Evolutionary conservation across 2,888 invertebrate species (phyloP).

Genomic region (Psylliodes chrysocephalus): DNA sequence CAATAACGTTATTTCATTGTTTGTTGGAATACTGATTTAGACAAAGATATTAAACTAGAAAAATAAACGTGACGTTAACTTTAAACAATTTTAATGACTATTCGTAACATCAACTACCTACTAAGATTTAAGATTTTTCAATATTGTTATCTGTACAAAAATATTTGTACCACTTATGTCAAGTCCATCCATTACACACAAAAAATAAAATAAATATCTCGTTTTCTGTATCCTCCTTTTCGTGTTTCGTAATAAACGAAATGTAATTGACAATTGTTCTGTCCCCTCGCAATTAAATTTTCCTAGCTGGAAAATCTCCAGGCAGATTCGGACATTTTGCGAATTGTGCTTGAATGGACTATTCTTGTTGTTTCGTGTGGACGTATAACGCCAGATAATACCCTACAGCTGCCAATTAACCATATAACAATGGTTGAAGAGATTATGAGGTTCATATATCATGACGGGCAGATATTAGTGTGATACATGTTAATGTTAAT

Average conservation of each 20-base stretch:
- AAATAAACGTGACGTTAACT: too few species aligned
- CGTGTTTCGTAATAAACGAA: neutral
- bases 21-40: too few species aligned
- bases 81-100: too few species aligned
- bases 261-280: constrained; percentile 6
- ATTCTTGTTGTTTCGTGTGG: constrained; percentile 20
- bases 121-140: too few species aligned
- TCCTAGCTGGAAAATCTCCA: constrained; percentile 11
- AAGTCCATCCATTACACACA: too few species aligned
- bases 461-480: neutral
- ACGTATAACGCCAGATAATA: constrained; percentile 15
- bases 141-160: too few species aligned
- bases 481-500: constrained; percentile 5
- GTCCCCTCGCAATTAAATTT: constrained; percentile 16
- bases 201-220: too few species aligned
- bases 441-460: constrained; percentile 16
- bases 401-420: constrained; percentile 25
- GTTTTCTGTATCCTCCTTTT: neutral
- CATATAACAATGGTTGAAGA: constrained; percentile 15
- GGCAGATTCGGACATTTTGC: neutral
- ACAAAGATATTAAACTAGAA: too few species aligned
- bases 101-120: too few species aligned
- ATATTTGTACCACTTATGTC: too few species aligned
- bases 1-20: too few species aligned
- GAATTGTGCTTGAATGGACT: constrained; percentile 10